Conservation (phyloP, 2,113 vertebrate species). For the Urocitellus parryii region DNA sequence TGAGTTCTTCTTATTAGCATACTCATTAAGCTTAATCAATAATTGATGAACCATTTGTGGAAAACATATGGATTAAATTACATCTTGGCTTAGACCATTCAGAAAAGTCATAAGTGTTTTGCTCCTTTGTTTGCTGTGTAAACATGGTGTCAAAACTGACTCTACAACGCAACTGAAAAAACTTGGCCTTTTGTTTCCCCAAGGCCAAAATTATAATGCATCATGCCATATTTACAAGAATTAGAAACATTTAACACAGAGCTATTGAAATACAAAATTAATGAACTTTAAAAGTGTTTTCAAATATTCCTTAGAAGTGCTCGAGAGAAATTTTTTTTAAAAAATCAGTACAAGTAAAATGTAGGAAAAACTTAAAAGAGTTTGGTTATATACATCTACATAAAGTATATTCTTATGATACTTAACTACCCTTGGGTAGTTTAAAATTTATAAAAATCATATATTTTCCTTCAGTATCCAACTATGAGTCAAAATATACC, state of each 20-base stretch:
- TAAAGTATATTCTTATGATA: background rate
- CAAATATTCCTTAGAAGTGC: background rate
- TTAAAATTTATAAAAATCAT: background rate
- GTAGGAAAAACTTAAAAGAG: background rate
- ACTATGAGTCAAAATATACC: background rate
- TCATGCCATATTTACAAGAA: background rate
- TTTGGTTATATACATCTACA: background rate
- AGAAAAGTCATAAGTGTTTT: constrained; percentile 47
- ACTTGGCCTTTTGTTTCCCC: background rate
- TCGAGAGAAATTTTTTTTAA: background rate
- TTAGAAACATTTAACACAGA: background rate
- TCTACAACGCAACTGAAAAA: background rate
- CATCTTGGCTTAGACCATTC: constrained; percentile 71
- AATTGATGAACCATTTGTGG: constrained; percentile 86
- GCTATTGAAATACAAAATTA: constrained; percentile 8
- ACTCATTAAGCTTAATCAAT: constrained; percentile 89
- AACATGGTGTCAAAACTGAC: constrained; percentile 66
- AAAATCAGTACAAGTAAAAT: background rate
- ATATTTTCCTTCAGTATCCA: background rate
- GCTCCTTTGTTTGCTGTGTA: constrained; percentile 61
- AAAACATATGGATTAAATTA: constrained; percentile 83
- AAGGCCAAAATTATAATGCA: background rate
- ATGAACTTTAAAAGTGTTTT: background rate
- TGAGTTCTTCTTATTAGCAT: constrained; percentile 84
- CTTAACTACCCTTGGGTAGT: too few species aligned